Percentiles rank a stretch among this genome's conserved stretches.
Conservation (phyloP, 2,888 invertebrate genomes). For the Nemoura dubitans region DNA sequence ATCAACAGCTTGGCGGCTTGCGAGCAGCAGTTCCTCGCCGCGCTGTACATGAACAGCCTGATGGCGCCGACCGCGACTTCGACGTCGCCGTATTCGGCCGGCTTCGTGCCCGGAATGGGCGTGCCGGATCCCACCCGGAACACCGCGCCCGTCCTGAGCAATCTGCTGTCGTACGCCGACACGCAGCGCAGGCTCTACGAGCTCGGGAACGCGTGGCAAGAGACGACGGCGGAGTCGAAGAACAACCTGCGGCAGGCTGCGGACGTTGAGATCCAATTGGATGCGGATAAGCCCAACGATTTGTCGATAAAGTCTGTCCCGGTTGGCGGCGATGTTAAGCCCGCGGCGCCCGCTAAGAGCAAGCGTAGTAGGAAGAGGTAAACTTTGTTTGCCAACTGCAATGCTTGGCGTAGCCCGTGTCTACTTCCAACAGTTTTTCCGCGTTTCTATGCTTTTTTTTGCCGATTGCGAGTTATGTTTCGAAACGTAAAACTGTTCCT, state of each 20-base stretch:
- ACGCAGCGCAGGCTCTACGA: constrained; percentile 53
- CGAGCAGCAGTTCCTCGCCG: constrained; percentile 62
- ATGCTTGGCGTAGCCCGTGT: no score
- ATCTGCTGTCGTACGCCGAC: constrained; percentile 48
- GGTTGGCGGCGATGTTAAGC: background rate
- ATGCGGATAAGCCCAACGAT: constrained; percentile 20
- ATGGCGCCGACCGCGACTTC: constrained; percentile 53
- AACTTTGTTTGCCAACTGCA: no score
- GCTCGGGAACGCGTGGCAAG: constrained; percentile 48
- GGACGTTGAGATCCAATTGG: background rate
- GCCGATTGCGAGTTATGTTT: no score
- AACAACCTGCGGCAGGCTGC: background rate
- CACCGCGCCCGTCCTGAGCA: constrained; percentile 43
- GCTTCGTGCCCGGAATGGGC: constrained; percentile 40
- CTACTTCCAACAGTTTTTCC: no score
- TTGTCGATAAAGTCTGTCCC: background rate
- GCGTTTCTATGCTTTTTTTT: no score
- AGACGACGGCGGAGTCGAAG: background rate
- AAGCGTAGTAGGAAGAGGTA: constrained; percentile 37
- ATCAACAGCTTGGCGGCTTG: constrained; percentile 59
- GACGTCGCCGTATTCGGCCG: constrained; percentile 19
- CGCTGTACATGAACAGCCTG: constrained; percentile 62
- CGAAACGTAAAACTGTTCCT: no score
- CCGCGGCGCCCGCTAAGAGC: background rate
- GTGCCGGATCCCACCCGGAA: background rate